Percentiles rank a stretch among this genome's conserved stretches.
These are phyloP conservation scores for Drosophila tanythrix DNA, from an alignment of 2,888 invertebrate genomes.

Conservation along the genomic window DNA sequence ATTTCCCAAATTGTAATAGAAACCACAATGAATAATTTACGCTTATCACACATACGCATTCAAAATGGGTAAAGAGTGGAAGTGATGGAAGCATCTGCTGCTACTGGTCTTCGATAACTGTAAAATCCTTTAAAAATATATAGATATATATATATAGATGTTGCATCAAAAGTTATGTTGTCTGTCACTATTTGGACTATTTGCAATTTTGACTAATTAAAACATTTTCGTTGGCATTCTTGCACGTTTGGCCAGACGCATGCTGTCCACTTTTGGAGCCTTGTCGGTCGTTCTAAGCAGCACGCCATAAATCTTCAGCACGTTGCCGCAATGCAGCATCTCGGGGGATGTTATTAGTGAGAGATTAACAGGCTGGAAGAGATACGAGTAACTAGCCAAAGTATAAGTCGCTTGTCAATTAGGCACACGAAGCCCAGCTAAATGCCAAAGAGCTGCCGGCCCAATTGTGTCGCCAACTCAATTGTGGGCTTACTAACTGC, in stretches of 20 bases:
- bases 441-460: conserved; percentile 63
- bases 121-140: not conserved
- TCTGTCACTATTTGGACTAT: not conserved
- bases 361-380: conserved; percentile 9
- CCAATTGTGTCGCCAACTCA: conserved; percentile 75
- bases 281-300: conserved; percentile 58
- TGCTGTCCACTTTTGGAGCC: conserved; percentile 57
- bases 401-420: conserved; percentile 67
- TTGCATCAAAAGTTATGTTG: not conserved
- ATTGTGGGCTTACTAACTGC: conserved; percentile 70
- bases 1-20: conserved; percentile 44
- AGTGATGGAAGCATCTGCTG: not conserved
- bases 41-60: conserved; percentile 25
- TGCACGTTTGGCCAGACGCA: conserved; percentile 61
- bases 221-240: conserved; percentile 69
- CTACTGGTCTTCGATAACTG: not conserved
- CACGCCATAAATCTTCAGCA: conserved; percentile 61
- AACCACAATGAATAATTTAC: conserved; percentile 19
- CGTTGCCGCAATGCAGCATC: conserved; percentile 38
- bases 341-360: conserved; percentile 68
- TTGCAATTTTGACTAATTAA: conserved; percentile 62
- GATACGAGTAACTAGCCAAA: conserved; percentile 5
- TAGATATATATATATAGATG: too few relatives aligned
- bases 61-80: too few relatives aligned
- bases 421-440: conserved; percentile 50